phyloP scores from a whole-genome alignment of 1,140 invertebrate species.

The Sinonovacula constricta region DNA sequence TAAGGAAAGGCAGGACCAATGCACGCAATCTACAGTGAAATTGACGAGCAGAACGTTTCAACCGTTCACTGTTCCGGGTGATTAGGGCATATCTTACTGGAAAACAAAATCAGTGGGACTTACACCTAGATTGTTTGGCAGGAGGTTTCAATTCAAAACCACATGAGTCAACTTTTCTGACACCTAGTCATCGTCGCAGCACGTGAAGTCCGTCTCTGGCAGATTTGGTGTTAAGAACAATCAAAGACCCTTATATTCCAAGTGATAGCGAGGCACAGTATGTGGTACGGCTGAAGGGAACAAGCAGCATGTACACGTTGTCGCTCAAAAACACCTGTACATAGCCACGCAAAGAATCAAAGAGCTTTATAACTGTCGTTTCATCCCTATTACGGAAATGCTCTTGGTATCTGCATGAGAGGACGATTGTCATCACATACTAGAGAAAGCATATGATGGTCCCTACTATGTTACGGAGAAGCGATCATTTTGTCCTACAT shows the following conservation, averaged over 20 bases:
- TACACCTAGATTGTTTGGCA: background rate
- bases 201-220: conserved; percentile 18
- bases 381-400: background rate
- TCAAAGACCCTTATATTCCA: conserved; percentile 41
- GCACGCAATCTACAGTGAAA: too few species aligned
- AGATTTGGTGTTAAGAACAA: background rate
- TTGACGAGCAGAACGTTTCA: conserved; percentile 21
- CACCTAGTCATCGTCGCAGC: background rate
- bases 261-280: conserved; percentile 11
- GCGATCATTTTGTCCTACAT: background rate
- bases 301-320: background rate
- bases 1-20: conserved; percentile 15
- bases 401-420: background rate
- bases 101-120: conserved; percentile 27
- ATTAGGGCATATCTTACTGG: conserved; percentile 53
- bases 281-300: conserved; percentile 11
- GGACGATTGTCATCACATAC: background rate
- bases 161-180: background rate
- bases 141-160: background rate
- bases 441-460: background rate
- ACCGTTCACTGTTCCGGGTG: conserved; percentile 20
- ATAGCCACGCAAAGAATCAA: background rate
- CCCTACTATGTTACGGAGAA: background rate
- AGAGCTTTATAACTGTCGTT: background rate
- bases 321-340: background rate